Evolutionary conservation across 1,140 invertebrate species (phyloP).

Genomic region (Drosophila suzukii): DNA sequence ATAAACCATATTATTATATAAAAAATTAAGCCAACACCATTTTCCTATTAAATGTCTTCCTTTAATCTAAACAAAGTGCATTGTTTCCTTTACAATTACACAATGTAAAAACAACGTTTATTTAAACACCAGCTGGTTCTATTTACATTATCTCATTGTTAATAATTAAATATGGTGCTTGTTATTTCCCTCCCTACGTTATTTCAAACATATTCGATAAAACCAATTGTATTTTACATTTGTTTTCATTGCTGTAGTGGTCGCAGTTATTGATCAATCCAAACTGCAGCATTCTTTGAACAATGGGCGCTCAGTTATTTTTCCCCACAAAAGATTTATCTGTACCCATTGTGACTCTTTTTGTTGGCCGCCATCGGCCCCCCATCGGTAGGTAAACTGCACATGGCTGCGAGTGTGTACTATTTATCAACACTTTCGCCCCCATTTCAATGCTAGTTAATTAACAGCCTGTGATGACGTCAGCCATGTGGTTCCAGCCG

Average conservation of each 20-base stretch:
- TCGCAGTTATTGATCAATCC: no score
- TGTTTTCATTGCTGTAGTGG: background rate
- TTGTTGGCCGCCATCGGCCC: conserved; percentile 41
- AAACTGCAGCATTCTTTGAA: background rate
- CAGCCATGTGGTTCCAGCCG: conserved; percentile 20
- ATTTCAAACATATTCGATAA: no score
- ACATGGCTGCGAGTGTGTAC: background rate
- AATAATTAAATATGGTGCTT: no score
- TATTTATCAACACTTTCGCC: conserved; percentile 53
- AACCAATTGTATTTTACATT: background rate
- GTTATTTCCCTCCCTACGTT: no score
- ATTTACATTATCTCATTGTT: no score
- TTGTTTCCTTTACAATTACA: no score
- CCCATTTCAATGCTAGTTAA: conserved; percentile 50
- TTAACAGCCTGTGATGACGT: conserved; percentile 61
- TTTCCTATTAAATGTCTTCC: no score
- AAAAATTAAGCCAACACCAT: no score
- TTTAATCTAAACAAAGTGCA: no score
- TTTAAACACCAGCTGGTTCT: no score
- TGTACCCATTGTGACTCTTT: conserved; percentile 45
- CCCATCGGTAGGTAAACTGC: conserved; percentile 55
- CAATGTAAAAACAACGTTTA: background rate
- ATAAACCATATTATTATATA: no score
- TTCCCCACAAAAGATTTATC: conserved; percentile 11
- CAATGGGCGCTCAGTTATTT: conserved; percentile 1